Evolutionary conservation across 1,140 invertebrate species (phyloP).

Genomic region (Ganaspis sp.): DNA sequence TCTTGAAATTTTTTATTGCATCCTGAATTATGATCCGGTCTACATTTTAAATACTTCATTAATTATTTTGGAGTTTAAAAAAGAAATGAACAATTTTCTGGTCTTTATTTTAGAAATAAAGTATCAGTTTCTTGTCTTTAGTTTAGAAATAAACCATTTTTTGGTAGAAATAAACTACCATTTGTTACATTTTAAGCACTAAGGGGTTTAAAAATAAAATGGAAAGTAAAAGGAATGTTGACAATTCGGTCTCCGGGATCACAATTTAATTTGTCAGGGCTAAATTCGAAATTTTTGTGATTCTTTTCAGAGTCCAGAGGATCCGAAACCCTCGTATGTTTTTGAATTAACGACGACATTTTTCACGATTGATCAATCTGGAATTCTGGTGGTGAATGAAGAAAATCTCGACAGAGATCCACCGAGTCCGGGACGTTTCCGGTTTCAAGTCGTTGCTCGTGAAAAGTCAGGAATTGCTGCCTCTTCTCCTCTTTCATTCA

Average conservation of each 20-base stretch:
- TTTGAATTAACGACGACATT: constrained; percentile 91
- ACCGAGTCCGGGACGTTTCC: constrained; percentile 88
- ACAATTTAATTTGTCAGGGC: neutral
- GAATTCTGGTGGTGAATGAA: constrained; percentile 86
- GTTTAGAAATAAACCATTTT: no score
- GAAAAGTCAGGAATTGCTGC: constrained; percentile 87
- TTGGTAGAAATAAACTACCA: no score
- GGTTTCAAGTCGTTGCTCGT: constrained; percentile 89
- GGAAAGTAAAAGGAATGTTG: no score
- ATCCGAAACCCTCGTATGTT: constrained; percentile 84
- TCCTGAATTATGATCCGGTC: neutral
- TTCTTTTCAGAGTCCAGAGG: constrained; percentile 78
- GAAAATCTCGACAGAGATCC: constrained; percentile 91
- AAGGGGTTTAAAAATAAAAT: no score
- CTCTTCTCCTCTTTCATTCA: constrained; percentile 86
- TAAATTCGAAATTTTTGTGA: constrained; percentile 33
- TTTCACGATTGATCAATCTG: constrained; percentile 86
- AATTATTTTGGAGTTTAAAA: neutral
- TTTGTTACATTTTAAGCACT: no score
- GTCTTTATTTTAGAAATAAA: no score
- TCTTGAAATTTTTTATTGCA: neutral
- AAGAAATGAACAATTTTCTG: no score
- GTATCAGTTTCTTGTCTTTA: no score
- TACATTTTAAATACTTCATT: neutral
- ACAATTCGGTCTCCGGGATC: no score